These are phyloP conservation scores for Melangyna quadrimaculata DNA, from an alignment of 2,888 invertebrate genomes.

Conservation along the genomic window DNA sequence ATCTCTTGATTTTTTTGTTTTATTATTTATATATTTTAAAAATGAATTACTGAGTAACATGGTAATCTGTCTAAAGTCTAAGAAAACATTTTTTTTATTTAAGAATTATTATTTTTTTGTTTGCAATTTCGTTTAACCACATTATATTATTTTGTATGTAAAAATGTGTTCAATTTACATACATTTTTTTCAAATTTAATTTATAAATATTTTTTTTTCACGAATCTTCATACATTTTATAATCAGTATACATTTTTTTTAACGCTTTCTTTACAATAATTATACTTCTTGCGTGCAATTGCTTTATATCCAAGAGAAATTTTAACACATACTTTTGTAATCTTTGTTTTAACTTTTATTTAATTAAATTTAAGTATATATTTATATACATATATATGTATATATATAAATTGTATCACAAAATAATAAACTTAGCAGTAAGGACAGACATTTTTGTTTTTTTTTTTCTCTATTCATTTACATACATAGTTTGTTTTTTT, in stretches of 20 bases:
- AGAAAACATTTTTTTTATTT: conserved; percentile 41
- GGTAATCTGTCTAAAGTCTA: conserved; percentile 54
- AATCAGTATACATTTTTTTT: conserved; percentile 42
- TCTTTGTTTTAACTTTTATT: conserved; percentile 49
- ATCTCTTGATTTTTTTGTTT: conserved; percentile 4
- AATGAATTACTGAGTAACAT: conserved; percentile 50
- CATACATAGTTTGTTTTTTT: conserved; percentile 35
- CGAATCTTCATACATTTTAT: conserved; percentile 51
- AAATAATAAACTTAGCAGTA: conserved; percentile 71
- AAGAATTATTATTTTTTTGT: conserved; percentile 13
- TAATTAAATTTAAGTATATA: conserved; percentile 58
- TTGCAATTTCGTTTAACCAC: conserved; percentile 20
- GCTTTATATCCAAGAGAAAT: conserved; percentile 47
- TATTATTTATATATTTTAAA: conserved; percentile 9
- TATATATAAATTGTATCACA: conserved; percentile 67
- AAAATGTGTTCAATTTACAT: conserved; percentile 50
- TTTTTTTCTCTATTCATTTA: conserved; percentile 37
- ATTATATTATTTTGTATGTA: conserved; percentile 38
- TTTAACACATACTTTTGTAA: conserved; percentile 40
- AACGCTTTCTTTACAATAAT: conserved; percentile 34
- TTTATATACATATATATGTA: conserved; percentile 23
- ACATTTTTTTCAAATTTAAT: conserved; percentile 35
- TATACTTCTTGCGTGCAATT: conserved; percentile 38
- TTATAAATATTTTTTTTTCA: conserved; percentile 60
- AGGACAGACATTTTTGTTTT: conserved; percentile 59